These are phyloP conservation scores for Otolemur crassicaudatus DNA, from an alignment of 2,797 vertebrate genomes.

Conservation along the genomic window DNA sequence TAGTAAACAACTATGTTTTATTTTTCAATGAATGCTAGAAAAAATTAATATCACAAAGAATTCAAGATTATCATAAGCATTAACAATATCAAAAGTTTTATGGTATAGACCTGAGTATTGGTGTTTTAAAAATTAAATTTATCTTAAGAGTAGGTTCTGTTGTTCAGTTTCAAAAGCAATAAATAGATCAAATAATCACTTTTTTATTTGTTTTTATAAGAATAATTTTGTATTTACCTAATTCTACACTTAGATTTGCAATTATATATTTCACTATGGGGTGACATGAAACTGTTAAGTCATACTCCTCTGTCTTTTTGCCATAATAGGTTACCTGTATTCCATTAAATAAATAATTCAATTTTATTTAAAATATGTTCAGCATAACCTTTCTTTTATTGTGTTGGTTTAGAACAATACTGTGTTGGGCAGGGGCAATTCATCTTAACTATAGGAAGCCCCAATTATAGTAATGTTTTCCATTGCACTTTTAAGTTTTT, in stretches of 20 bases:
- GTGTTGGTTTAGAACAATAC: background rate
- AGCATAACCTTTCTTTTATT: background rate
- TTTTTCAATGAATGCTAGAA: slow-evolving; percentile 1
- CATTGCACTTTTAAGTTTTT: background rate
- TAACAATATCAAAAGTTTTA: background rate
- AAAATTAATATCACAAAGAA: background rate
- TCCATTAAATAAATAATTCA: slow-evolving; percentile 12
- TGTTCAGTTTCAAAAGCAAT: background rate
- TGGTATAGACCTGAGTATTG: background rate
- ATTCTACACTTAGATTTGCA: background rate
- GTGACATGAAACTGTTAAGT: background rate
- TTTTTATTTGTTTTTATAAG: background rate
- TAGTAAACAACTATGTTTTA: background rate
- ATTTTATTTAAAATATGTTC: background rate
- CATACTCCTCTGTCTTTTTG: background rate
- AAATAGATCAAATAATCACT: background rate
- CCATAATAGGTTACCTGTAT: background rate
- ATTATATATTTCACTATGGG: background rate
- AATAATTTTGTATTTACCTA: background rate
- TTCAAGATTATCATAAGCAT: background rate
- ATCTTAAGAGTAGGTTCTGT: background rate
- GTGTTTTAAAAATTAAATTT: background rate
- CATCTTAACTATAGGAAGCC: background rate
- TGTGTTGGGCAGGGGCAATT: background rate
- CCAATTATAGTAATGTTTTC: background rate